Evolutionary conservation across 1,140 invertebrate genomes (phyloP).

Genomic region (Aethina tumida): DNA sequence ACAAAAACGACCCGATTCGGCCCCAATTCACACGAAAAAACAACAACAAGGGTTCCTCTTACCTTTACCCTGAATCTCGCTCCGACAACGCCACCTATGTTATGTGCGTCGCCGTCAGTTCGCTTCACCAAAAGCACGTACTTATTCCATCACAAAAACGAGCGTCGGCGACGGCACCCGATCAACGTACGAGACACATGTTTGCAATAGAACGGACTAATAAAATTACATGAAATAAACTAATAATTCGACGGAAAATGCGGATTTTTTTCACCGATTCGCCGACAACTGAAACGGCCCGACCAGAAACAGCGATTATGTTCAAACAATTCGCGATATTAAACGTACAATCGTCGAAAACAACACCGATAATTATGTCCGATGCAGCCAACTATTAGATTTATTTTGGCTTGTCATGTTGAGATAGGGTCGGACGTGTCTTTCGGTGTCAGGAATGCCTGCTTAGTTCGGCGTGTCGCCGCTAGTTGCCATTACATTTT

Average conservation of each 20-base stretch:
- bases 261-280: conserved; percentile 19
- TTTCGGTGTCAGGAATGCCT: conserved; percentile 34
- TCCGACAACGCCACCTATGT: conserved; percentile 33
- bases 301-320: conserved; percentile 26
- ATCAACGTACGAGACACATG: conserved; percentile 25
- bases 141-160: conserved; percentile 25
- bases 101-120: conserved; percentile 27
- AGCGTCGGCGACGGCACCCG: conserved; percentile 21
- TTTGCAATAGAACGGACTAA: conserved; percentile 20
- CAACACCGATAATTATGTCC: conserved; percentile 6
- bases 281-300: conserved; percentile 10
- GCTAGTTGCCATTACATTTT: conserved; percentile 10
- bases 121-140: conserved; percentile 32
- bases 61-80: conserved; percentile 29
- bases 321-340: conserved; percentile 23
- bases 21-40: conserved; percentile 26
- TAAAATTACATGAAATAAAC: conserved; percentile 17
- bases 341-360: conserved; percentile 11
- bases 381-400: conserved; percentile 26
- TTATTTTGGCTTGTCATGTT: conserved; percentile 29
- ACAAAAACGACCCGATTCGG: conserved; percentile 12
- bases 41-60: conserved; percentile 29
- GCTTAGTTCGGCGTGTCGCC: conserved; percentile 22
- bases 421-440: conserved; percentile 31
- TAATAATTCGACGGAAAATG: conserved; percentile 11